These are phyloP conservation scores for Fukomys damarensis DNA, from an alignment of 2,113 vertebrate species.

Conservation along the genomic window DNA sequence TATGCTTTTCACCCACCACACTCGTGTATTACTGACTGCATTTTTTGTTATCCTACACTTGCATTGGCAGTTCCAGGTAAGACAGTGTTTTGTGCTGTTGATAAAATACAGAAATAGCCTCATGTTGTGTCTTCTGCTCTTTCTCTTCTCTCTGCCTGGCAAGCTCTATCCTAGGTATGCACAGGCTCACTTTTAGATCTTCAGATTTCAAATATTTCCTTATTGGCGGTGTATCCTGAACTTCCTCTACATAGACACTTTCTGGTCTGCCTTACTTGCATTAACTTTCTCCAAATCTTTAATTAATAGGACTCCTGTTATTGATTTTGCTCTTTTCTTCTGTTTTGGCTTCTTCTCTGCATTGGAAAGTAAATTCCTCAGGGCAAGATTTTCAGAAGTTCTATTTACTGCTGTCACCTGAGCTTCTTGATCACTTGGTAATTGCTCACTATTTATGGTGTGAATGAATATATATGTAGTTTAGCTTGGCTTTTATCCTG, in stretches of 20 bases:
- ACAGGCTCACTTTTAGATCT: not conserved
- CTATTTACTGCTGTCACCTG: not conserved
- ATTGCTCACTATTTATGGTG: not conserved
- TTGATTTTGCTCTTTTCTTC: not conserved
- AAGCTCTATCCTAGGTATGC: not conserved
- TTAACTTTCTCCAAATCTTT: not conserved
- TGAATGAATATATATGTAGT: not conserved
- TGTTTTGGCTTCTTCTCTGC: not conserved
- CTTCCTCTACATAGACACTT: not conserved
- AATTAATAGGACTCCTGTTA: not conserved
- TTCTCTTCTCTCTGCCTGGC: not conserved
- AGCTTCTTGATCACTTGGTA: not conserved
- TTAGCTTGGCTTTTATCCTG: not conserved
- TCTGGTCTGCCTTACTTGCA: not conserved
- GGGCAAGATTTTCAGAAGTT: not conserved
- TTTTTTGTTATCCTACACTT: no score
- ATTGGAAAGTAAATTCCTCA: not conserved
- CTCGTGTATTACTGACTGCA: not conserved
- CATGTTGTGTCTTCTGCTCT: not conserved
- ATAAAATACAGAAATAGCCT: not conserved
- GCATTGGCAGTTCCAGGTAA: accelerated
- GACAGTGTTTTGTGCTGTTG: not conserved
- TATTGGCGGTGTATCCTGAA: not conserved
- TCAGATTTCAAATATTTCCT: not conserved
- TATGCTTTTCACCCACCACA: accelerated